These are phyloP conservation scores for Cydia splendana DNA, from an alignment of 1,140 invertebrate genomes.

Conservation along the genomic window DNA sequence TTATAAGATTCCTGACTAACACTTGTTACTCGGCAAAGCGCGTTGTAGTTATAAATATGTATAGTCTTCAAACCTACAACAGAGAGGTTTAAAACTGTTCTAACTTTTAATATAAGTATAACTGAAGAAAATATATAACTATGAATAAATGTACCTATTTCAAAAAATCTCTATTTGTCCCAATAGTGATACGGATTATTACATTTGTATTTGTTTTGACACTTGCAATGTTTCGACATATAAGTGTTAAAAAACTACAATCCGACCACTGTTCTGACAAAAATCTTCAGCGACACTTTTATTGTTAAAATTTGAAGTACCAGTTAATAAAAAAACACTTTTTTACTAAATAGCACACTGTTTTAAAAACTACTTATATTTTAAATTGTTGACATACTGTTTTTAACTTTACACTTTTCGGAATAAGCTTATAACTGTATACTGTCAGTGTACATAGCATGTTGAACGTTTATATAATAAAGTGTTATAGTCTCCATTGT, in stretches of 20 bases:
- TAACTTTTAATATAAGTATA: conserved; percentile 20
- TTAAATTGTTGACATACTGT: conserved; percentile 30
- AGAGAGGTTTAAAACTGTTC: conserved; percentile 5
- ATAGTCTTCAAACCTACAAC: conserved; percentile 9
- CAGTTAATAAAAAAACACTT: conserved; percentile 18
- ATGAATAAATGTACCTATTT: background rate
- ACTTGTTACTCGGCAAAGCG: conserved; percentile 24
- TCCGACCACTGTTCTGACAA: conserved; percentile 1
- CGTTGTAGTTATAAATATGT: conserved; percentile 29
- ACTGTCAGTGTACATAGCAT: conserved; percentile 27
- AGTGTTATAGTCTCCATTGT: conserved; percentile 18
- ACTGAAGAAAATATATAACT: background rate
- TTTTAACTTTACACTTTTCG: conserved; percentile 31
- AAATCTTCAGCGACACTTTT: background rate
- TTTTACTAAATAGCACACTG: conserved; percentile 27
- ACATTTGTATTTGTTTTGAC: background rate
- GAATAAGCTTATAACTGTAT: conserved; percentile 8
- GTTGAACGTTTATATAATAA: conserved; percentile 27
- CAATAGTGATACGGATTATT: background rate
- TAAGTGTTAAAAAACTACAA: background rate
- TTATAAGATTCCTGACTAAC: conserved; percentile 30
- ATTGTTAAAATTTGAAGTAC: conserved; percentile 13
- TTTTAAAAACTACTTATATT: conserved; percentile 29
- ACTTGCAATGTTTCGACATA: background rate
- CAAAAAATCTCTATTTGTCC: background rate